Evolutionary conservation across 1,140 invertebrate species (phyloP).

Genomic region (Macrobrachium rosenbergii): DNA sequence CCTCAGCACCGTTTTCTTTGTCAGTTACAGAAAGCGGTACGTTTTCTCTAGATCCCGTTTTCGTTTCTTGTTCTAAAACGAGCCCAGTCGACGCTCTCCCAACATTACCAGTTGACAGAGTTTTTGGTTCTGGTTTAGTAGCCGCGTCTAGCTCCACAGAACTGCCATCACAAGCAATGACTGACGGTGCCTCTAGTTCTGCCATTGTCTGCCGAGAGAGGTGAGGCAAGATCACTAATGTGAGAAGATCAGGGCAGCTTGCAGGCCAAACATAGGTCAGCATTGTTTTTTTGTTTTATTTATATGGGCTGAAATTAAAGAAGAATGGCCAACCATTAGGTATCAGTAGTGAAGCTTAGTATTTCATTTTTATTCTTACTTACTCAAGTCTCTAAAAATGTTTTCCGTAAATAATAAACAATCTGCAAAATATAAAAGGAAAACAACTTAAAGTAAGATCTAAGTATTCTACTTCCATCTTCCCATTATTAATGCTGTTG

Average conservation of each 20-base stretch:
- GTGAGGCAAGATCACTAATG: slow-evolving; percentile 50
- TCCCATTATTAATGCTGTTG: too few species aligned
- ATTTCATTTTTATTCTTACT: neutral
- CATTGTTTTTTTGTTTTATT: slow-evolving; percentile 34
- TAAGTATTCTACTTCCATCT: too few species aligned
- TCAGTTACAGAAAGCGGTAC: too few species aligned
- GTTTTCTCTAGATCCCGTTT: neutral
- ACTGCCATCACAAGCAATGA: too few species aligned
- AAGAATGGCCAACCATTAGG: slow-evolving; percentile 45
- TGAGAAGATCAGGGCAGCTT: slow-evolving; percentile 33
- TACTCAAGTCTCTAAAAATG: neutral
- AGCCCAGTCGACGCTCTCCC: too few species aligned
- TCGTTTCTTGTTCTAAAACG: neutral
- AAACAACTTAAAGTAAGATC: too few species aligned
- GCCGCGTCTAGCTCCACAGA: too few species aligned
- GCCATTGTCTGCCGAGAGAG: slow-evolving; percentile 58
- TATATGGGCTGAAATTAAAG: slow-evolving; percentile 46
- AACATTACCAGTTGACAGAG: too few species aligned
- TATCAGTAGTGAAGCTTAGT: neutral
- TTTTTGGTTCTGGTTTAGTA: too few species aligned
- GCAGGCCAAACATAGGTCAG: slow-evolving; percentile 4
- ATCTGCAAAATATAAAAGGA: too few species aligned
- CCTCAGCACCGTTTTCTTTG: neutral
- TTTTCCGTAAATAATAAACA: too few species aligned
- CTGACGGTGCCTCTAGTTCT: neutral